A percentile compares a stretch with the other conserved stretches of the same genome.
phyloP scores from a whole-genome alignment of 2,888 invertebrate genomes.

The Aplocera efformata region DNA sequence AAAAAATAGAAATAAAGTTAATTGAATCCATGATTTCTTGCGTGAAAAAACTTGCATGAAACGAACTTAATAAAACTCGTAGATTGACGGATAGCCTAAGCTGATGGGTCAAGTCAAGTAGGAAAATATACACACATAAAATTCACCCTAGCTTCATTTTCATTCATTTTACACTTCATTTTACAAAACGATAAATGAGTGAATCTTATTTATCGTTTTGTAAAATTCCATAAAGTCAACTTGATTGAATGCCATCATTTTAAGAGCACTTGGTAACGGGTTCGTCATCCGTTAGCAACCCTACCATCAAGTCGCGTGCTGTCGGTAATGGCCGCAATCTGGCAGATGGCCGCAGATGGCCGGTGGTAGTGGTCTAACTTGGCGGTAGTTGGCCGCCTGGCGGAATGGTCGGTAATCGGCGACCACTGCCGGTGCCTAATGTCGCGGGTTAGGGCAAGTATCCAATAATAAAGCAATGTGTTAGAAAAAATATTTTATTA shows the following conservation, averaged over 20 bases:
- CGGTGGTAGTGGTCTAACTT: slow-evolving; percentile 17
- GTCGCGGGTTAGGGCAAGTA: slow-evolving; percentile 23
- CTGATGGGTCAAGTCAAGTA: too few relatives aligned
- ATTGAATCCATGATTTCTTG: too few relatives aligned
- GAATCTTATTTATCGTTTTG: too few relatives aligned
- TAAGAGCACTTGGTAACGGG: slow-evolving; percentile 22
- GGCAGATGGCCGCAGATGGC: slow-evolving; percentile 46
- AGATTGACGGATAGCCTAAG: too few relatives aligned
- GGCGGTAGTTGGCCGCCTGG: slow-evolving; percentile 38
- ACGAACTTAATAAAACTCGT: too few relatives aligned
- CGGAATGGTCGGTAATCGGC: slow-evolving; percentile 48
- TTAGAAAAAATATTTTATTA: background rate
- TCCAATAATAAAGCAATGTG: background rate
- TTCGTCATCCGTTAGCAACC: slow-evolving; percentile 4
- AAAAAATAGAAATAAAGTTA: too few relatives aligned
- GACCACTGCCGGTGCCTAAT: slow-evolving; percentile 47
- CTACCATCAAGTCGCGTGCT: slow-evolving; percentile 34
- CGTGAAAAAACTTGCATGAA: too few relatives aligned
- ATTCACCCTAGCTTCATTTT: too few relatives aligned
- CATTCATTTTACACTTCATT: too few relatives aligned
- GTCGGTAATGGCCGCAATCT: slow-evolving; percentile 28
- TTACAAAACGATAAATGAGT: too few relatives aligned
- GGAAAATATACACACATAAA: too few relatives aligned
- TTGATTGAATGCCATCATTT: background rate
- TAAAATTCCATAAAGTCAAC: too few relatives aligned